Evolutionary conservation across 2,888 invertebrate genomes (phyloP).

Genomic region (Sphecodes monilicornis): DNA sequence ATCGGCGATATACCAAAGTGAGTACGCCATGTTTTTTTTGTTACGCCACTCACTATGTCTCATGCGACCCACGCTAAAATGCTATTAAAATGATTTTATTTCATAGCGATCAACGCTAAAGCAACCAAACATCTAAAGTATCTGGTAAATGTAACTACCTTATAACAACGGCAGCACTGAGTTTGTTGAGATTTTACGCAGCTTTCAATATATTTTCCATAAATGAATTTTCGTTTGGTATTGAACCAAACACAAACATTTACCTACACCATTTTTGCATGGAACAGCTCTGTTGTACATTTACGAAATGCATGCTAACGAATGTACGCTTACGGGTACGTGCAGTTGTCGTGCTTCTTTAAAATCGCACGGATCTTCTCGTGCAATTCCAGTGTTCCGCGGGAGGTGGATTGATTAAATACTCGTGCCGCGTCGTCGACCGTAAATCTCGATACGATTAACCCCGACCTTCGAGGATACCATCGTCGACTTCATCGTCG

Average conservation of each 20-base stretch:
- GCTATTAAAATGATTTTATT: too few species aligned
- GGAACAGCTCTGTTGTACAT: not conserved
- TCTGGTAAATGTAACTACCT: too few species aligned
- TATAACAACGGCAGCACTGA: too few species aligned
- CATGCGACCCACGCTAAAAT: too few species aligned
- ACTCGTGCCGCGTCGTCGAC: not conserved
- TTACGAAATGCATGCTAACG: not conserved
- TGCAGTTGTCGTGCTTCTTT: not conserved
- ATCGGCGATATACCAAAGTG: constrained; percentile 80
- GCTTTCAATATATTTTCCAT: too few species aligned
- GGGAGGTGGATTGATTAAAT: not conserved
- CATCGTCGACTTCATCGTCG: constrained; percentile 35
- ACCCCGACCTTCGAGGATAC: constrained; percentile 55
- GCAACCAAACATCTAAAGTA: too few species aligned
- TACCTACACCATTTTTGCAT: not conserved
- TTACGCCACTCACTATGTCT: too few species aligned
- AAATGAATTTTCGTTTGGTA: not conserved
- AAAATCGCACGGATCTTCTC: not conserved
- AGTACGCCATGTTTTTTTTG: constrained; percentile 51
- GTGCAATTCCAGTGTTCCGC: not conserved
- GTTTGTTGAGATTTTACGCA: too few species aligned
- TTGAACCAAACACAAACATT: too few species aligned
- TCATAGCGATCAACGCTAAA: too few species aligned
- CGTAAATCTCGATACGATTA: constrained; percentile 44
- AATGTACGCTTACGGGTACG: not conserved